phyloP scores from a whole-genome alignment of 2,797 vertebrate species.

The Leptoclinus maculatus region DNA sequence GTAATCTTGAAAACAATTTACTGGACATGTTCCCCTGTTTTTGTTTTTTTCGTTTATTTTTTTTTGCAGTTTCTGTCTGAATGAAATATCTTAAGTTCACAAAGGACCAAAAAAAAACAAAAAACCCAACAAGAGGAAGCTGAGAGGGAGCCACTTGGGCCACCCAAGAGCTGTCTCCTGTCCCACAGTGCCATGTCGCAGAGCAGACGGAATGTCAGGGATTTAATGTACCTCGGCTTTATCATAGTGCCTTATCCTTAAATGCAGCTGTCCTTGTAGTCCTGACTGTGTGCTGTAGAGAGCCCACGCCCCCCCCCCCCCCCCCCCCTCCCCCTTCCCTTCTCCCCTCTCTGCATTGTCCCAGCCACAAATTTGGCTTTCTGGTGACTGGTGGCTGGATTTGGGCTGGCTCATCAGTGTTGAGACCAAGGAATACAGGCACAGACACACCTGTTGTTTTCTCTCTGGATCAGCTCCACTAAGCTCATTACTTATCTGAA shows the following conservation, averaged over 20 bases:
- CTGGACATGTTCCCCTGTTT: conserved; percentile 51
- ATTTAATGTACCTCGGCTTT: conserved; percentile 99
- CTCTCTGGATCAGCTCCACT: conserved; percentile 67
- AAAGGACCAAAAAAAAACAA: conserved; percentile 81
- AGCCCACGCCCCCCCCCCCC: conserved; percentile 65
- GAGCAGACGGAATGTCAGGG: conserved; percentile 99
- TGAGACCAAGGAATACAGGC: conserved; percentile 63
- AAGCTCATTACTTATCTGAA: conserved; percentile 60
- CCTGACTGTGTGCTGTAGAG: conserved; percentile 69
- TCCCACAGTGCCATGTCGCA: conserved; percentile 92
- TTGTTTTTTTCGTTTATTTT: conserved; percentile 5
- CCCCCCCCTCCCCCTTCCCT: too few species aligned
- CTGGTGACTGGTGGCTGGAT: conserved; percentile 81
- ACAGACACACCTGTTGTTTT: conserved; percentile 56
- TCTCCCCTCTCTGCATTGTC: conserved; percentile 62
- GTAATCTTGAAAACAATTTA: conserved; percentile 53
- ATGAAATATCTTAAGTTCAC: conserved; percentile 62
- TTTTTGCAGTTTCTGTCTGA: conserved; percentile 56
- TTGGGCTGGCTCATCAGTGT: conserved; percentile 79
- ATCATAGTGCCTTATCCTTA: conserved; percentile 99
- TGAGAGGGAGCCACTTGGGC: conserved; percentile 72
- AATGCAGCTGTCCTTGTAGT: conserved; percentile 82
- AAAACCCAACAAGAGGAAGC: conserved; percentile 78
- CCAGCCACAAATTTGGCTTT: conserved; percentile 72
- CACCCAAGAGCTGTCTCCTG: conserved; percentile 79